These are phyloP conservation scores for Acanthurus tractus DNA, from an alignment of 2,797 vertebrate genomes.

Conservation along the genomic window DNA sequence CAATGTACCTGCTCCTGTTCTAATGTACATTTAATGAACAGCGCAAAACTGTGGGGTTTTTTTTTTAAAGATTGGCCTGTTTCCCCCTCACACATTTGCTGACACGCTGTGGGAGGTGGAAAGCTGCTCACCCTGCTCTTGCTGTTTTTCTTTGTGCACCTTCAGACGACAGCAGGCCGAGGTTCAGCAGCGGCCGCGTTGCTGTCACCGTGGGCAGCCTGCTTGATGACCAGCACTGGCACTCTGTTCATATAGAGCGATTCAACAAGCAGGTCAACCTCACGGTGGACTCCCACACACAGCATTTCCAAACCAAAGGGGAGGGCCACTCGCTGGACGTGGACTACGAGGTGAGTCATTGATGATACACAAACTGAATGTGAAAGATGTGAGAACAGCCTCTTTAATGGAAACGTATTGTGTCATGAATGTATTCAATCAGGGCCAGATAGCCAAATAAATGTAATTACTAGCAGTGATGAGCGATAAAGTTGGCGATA, in stretches of 20 bases:
- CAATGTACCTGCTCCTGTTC: background rate
- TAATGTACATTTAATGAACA: background rate
- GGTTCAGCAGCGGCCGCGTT: constrained; percentile 86
- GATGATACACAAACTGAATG: constrained; percentile 15
- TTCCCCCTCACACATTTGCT: constrained; percentile 28
- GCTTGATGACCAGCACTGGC: constrained; percentile 97
- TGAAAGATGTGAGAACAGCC: background rate
- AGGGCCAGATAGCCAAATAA: background rate
- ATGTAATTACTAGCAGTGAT: constrained; percentile 18
- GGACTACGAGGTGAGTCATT: constrained; percentile 93
- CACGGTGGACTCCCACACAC: constrained; percentile 92
- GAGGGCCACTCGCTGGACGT: constrained; percentile 94
- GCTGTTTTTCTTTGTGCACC: constrained; percentile 11
- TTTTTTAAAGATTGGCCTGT: constrained; percentile 3
- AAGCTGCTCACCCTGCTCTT: constrained; percentile 16
- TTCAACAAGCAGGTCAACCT: constrained; percentile 98
- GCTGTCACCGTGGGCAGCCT: constrained; percentile 92
- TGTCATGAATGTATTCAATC: constrained; percentile 9
- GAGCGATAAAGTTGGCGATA: constrained; percentile 13
- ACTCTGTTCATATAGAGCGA: constrained; percentile 93
- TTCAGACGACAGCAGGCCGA: constrained; percentile 90
- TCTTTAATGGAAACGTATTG: constrained; percentile 11
- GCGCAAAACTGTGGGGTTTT: background rate
- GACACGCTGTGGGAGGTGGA: background rate
- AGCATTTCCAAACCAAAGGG: constrained; percentile 93